Conservation (phyloP, 2,113 vertebrate genomes). For the Dendropsophus ebraccatus region DNA sequence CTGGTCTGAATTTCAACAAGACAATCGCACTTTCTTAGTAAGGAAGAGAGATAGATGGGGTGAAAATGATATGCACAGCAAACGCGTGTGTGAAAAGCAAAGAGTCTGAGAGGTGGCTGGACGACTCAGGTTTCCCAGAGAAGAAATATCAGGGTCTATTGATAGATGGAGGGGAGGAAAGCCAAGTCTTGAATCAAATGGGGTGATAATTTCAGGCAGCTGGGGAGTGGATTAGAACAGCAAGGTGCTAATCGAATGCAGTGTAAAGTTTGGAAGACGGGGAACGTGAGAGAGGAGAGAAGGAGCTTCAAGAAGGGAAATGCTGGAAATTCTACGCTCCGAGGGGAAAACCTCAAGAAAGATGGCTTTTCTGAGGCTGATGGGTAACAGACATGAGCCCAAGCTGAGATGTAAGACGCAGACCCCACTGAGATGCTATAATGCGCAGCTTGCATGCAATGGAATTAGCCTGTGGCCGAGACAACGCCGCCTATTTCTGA, state of each 20-base stretch:
- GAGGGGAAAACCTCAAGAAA: conserved; percentile 45
- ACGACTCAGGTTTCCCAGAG: conserved; percentile 43
- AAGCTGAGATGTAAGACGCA: conserved; percentile 9
- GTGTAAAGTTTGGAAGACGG: conserved; percentile 57
- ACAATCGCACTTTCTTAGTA: conserved; percentile 53
- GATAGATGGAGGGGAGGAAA: conserved; percentile 52
- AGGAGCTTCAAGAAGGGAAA: conserved; percentile 48
- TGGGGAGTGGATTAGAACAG: conserved; percentile 59
- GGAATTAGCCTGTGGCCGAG: conserved; percentile 25
- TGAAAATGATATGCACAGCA: conserved; percentile 57
- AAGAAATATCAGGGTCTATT: conserved; percentile 54
- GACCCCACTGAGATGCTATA: conserved; percentile 31
- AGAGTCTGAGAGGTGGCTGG: conserved; percentile 43
- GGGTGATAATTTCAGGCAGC: conserved; percentile 60
- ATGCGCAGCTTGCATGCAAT: conserved; percentile 35
- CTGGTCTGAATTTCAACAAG: conserved; percentile 58
- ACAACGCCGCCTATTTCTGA: not conserved
- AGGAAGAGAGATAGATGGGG: conserved; percentile 50
- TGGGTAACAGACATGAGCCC: conserved; percentile 55
- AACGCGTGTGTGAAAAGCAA: conserved; percentile 28
- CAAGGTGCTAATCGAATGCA: conserved; percentile 59
- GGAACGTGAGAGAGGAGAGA: conserved; percentile 50
- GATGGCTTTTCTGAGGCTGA: conserved; percentile 50
- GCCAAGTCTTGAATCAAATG: conserved; percentile 59
- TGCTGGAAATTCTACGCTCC: conserved; percentile 42